phyloP scores from a whole-genome alignment of 2,888 invertebrate genomes.

The Plebejus anna region DNA sequence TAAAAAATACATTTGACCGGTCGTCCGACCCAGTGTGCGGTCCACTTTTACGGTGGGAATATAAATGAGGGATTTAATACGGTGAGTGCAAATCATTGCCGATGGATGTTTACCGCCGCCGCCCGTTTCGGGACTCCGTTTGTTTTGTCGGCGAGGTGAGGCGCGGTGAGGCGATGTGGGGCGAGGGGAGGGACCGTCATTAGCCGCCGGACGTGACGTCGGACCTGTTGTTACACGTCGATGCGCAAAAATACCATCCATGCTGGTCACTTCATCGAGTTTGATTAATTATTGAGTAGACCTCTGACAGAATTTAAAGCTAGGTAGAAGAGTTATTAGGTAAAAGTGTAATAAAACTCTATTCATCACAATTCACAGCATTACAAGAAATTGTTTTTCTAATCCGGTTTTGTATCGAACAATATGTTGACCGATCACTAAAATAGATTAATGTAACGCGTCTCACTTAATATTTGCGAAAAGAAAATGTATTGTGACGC shows the following conservation, averaged over 20 bases:
- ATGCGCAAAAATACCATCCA: not conserved
- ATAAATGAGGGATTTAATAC: conserved; percentile 13
- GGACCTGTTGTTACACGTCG: not conserved
- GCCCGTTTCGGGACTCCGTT: not conserved
- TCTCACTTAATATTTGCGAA: not conserved
- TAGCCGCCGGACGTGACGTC: not conserved
- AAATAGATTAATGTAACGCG: not conserved
- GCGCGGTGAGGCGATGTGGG: not conserved
- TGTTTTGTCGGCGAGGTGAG: not conserved
- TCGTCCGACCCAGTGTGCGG: not conserved
- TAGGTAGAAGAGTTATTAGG: too few relatives aligned
- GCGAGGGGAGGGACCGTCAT: not conserved
- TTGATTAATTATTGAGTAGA: not conserved
- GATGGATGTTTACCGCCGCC: not conserved
- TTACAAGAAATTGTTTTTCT: not conserved
- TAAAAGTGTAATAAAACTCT: too few relatives aligned
- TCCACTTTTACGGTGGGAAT: conserved; percentile 4
- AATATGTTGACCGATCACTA: not conserved
- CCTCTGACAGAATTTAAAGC: not conserved
- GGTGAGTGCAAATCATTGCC: conserved; percentile 21
- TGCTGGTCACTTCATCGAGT: not conserved
- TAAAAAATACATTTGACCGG: not conserved
- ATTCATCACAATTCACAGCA: too few relatives aligned
- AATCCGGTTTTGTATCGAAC: not conserved
- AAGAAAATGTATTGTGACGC: conserved; percentile 10